Base-by-base conservation (phyloP, 2,888 invertebrate species). In the Fragum fragum region DNA sequence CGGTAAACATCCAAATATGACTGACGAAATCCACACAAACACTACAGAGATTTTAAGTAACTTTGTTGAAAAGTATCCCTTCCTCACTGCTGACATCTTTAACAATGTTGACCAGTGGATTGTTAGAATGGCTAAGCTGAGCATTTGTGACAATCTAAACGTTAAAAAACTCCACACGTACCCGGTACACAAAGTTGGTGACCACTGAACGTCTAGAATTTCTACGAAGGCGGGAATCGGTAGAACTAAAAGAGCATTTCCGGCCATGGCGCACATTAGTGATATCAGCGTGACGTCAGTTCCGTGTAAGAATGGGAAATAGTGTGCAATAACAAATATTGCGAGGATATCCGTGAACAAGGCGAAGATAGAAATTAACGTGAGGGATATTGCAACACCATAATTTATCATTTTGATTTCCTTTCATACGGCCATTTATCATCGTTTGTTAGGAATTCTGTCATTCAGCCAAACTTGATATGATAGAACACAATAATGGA, bases 281-380 rank as follows among this genome's bases (percentile, higher is more conserved):
- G 90, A 91, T 21, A 90, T 76, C 26, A 91, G 73, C 3, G 88
- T 86, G 72, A 91, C 87, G 82, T 92, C 92, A 21, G 90, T 88
- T 70, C 91, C 91, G 79, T 91, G 91, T 71, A 89, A 88, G 80
- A 86, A 85, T 1, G 88, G 86, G 29, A 79, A 81, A 81, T 91
- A 92, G 59, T 91, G 92, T 11, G 83, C 84, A 21, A 91, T 85
- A 16, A 90, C 70, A 7, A 89, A 53, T 23, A 91, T 79, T 53
- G 88, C 88, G 18, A 88, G 57, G 28, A 91, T 73, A 84, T 90
- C 89, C 47, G 87, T 90, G 26, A 90, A 32, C 39, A 91, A 63
- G 14, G 90, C 91, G 9, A 91, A 26, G 1, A 90, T 89, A 16
- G 89, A 87, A 28, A 91, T 52, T 53, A 91, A 80, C 71, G 90